phyloP scores from a whole-genome alignment of 2,797 vertebrate species.

The Sphenodon punctatus region DNA sequence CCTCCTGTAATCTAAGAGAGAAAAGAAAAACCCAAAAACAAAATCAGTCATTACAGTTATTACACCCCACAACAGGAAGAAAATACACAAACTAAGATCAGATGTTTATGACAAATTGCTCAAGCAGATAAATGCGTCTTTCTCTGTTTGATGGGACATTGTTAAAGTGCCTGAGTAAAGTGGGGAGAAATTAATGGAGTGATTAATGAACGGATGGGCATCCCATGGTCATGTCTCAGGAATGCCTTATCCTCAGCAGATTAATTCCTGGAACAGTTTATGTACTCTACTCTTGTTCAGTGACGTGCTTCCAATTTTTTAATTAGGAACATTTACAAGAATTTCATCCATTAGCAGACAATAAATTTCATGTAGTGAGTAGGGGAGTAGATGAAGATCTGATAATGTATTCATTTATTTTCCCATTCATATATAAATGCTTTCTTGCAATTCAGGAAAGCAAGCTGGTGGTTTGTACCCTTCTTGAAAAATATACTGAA shows the following conservation, averaged over 20 bases:
- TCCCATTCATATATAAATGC: too few species aligned
- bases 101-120: slow-evolving; percentile 5
- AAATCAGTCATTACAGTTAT: slow-evolving; percentile 23
- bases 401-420: too few species aligned
- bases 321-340: background rate
- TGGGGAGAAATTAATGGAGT: background rate
- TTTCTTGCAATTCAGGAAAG: too few species aligned
- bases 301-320: background rate
- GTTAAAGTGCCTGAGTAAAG: background rate
- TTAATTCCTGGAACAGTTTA: background rate
- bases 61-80: slow-evolving; percentile 20
- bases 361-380: background rate
- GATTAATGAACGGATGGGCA: slow-evolving; percentile 10
- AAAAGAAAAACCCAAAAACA: slow-evolving; percentile 34
- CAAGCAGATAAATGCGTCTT: slow-evolving; percentile 21
- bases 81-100: slow-evolving; percentile 22
- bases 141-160: background rate
- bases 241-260: background rate
- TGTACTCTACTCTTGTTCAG: background rate
- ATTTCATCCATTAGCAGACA: background rate
- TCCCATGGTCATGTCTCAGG: background rate
- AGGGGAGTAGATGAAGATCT: background rate
- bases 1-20: slow-evolving; percentile 81
- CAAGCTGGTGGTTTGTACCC: too few species aligned
- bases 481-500: too few species aligned